Evolutionary conservation across 2,888 invertebrate species (phyloP), one percentile per base, ranked within the genome.

Genomic region (Lacanobia oleracea): DNA sequence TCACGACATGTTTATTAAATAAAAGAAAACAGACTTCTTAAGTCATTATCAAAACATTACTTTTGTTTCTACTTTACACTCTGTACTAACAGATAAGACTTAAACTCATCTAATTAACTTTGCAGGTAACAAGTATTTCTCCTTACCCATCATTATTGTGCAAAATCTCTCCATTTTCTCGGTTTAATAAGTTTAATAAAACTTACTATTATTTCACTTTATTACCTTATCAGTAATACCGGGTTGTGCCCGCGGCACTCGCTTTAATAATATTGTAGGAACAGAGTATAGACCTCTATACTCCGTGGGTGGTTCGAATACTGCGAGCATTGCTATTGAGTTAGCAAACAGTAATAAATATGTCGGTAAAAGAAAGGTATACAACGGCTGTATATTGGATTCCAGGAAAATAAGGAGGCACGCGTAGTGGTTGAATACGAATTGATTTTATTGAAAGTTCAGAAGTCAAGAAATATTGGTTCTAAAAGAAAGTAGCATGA

Each of bases 311-410:
- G 81, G 72, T 65, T 63, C 57, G 45, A 45, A 18, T n/a, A 62
- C 64, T 69, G 53, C 14, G 71, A 23, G 40, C 27, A 21, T 27
- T 75, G 59, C 59, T 67, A 70, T 56, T 59, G 56, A 75, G 60
- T 75, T 61, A 43, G 67, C 79, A 79, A 77, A 79, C 68, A 74
- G 54, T 74, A 73, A 79, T 79, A 67, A 77, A 77, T 77, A 67
- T 74, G 60, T 67, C 74, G 23, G 27, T 33, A 67, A 56, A 67
- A 79, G 59, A 77, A 77, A 75, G 63, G 61, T 71, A 65, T 27
- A 72, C 56, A 48, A n/a, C 16, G 4, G 43, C n/a, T 21, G 33
- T 43, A 64, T 64, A 72, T 77, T 61, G 61, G 33, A 21, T 78
- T 62, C 60, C 40, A 40, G 51, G 43, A 27, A 77, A 48, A 63